These are phyloP conservation scores for Myoxocephalus aenaeus DNA, from an alignment of 2,797 vertebrate species.

Conservation along the genomic window DNA sequence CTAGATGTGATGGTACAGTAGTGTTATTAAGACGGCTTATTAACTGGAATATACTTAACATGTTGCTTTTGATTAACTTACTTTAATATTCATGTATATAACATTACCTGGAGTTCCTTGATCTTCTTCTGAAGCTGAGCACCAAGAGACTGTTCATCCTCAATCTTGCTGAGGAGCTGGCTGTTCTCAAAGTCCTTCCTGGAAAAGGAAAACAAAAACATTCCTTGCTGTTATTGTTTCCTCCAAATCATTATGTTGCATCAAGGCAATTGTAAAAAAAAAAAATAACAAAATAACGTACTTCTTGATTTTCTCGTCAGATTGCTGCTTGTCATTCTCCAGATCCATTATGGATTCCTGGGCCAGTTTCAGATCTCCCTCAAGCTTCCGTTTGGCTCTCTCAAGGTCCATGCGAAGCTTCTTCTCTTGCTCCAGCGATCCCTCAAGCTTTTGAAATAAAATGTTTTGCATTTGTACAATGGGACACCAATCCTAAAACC, in stretches of 20 bases:
- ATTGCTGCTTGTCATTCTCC: slow-evolving; percentile 85
- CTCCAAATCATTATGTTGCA: not conserved
- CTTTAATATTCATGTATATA: not conserved
- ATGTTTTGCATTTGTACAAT: not conserved
- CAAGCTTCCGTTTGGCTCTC: slow-evolving; percentile 89
- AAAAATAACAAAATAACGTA: slow-evolving; percentile 48
- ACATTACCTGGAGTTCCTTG: slow-evolving; percentile 88
- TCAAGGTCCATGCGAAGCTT: slow-evolving; percentile 89
- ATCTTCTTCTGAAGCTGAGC: slow-evolving; percentile 83
- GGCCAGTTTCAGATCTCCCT: slow-evolving; percentile 90
- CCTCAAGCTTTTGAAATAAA: slow-evolving; percentile 83
- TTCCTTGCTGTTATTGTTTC: not conserved
- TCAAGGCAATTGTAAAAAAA: not conserved
- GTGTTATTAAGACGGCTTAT: not conserved
- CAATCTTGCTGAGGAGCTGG: slow-evolving; percentile 88
- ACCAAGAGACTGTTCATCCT: slow-evolving; percentile 86
- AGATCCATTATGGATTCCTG: slow-evolving; percentile 87
- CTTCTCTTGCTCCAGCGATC: slow-evolving; percentile 89
- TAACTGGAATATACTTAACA: too few species aligned
- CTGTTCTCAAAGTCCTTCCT: slow-evolving; percentile 93
- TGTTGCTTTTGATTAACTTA: not conserved
- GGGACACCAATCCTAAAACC: not conserved
- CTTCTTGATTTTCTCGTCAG: slow-evolving; percentile 91
- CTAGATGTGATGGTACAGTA: slow-evolving; percentile 61
- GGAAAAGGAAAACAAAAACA: not conserved